These are phyloP conservation scores for Philereme transversata DNA, from an alignment of 2,888 invertebrate species.

Conservation along the genomic window DNA sequence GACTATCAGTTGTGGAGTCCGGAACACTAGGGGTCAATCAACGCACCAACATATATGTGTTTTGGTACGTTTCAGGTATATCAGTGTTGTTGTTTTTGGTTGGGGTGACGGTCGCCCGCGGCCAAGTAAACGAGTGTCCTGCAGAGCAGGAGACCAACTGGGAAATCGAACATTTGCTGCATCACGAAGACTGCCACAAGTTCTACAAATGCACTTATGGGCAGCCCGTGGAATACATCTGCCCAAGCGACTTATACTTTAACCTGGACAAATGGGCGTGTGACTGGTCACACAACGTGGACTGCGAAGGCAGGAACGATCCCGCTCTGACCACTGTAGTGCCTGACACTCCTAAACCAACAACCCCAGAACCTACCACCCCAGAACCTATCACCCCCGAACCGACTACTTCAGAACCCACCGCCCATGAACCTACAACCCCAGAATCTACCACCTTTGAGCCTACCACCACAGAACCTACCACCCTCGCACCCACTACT, in stretches of 20 bases:
- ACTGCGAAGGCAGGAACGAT: conserved; percentile 76
- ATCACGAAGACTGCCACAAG: conserved; percentile 83
- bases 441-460: conserved; percentile 12
- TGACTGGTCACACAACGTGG: conserved; percentile 85
- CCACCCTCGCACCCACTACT: conserved; percentile 20
- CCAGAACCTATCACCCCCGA: conserved; percentile 26
- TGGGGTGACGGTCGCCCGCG: conserved; percentile 44
- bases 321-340: conserved; percentile 42
- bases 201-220: conserved; percentile 88
- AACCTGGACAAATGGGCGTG: conserved; percentile 81
- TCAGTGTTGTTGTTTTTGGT: conserved; percentile 44
- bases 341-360: conserved; percentile 7
- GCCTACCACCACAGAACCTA: conserved; percentile 33
- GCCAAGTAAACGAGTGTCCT: conserved; percentile 57
- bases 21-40: too few species aligned
- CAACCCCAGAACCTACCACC: conserved; percentile 21
- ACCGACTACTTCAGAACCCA: conserved; percentile 9
- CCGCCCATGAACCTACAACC: conserved; percentile 36
- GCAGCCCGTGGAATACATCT: conserved; percentile 81
- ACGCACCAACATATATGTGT: conserved; percentile 1
- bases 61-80: conserved; percentile 44
- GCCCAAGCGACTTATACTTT: conserved; percentile 83
- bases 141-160: conserved; percentile 58
- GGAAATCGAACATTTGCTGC: conserved; percentile 78
- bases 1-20: too few species aligned